Evolutionary conservation across 2,797 vertebrate genomes (phyloP), one percentile per base, ranked within the genome.

Genomic region (Pangasius sanitwongsei): DNA sequence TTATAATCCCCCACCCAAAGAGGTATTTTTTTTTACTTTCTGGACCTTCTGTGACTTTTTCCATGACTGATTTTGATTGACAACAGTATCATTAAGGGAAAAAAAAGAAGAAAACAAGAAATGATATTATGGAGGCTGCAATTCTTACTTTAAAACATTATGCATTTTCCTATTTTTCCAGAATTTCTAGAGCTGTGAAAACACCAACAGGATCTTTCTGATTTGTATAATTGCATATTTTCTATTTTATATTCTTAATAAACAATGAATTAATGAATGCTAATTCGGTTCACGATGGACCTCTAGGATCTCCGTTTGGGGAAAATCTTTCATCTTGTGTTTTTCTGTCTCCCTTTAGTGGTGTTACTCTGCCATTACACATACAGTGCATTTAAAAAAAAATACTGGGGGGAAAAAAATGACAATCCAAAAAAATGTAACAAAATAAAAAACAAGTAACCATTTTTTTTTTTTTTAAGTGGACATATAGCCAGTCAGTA

Each of bases 321-420:
- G 6, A 70, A 41, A 72, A 7, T 11, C 8, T 23, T 23, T 34
- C 6, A 31, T 7, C 15, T 55, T 80, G 23, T 78, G 12, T n/a
- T n/a, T 34, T 37, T 44, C 31, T 28, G 81, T 44, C 41, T 34
- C 44, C 86, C n/a, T n/a, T 65, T 87, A 82, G 34, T 87, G 86
- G 86, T 25, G 53, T 0, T 20, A 61, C 8, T 23, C 23, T 81
- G 48, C 8, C 25, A 87, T 20, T 70, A 41, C 80, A 61, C 20
- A 28, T 28, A 15, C 25, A 4, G 8, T 25, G 31, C 37, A 12
- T 55, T 57, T 37, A 59, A 48, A 48, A 6, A 6, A 80, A 57
- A 28, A 57, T 20, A 23, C 3, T 34, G 31, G 15, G 16, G 12
- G 15, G 0, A 1, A 3, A 31, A 31, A 31, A 18, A 53, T 18